A percentile compares a stretch with the other conserved stretches of the same genome.
Conservation (phyloP, 2,888 invertebrate species). For the Andrena bucephala region DNA sequence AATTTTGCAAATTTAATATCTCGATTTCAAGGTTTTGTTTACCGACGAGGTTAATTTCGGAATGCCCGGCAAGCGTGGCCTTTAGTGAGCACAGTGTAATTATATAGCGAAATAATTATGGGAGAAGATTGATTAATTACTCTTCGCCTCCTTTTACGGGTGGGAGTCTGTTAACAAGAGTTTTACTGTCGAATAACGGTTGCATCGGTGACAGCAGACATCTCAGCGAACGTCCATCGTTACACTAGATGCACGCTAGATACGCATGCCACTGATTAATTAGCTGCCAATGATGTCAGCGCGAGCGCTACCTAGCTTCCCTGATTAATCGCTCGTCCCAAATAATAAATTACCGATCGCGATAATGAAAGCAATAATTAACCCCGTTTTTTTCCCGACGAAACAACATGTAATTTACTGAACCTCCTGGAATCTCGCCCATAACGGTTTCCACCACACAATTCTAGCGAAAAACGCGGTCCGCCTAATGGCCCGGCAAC, state of each 20-base stretch:
- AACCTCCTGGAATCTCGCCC: not conserved
- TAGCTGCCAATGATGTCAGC: conserved; percentile 52
- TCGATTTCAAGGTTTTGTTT: not conserved
- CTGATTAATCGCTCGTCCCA: conserved; percentile 48
- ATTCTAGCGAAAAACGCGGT: conserved; percentile 8
- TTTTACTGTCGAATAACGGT: conserved; percentile 22
- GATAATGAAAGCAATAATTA: conserved; percentile 60
- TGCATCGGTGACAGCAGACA: conserved; percentile 5
- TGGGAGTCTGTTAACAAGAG: not conserved
- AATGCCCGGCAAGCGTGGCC: conserved; percentile 12
- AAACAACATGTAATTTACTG: not conserved
- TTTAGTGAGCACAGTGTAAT: not conserved
- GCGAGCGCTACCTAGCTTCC: conserved; percentile 13
- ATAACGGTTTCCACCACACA: not conserved
- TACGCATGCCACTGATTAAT: conserved; percentile 49
- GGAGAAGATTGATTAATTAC: conserved; percentile 20
- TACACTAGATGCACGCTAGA: conserved; percentile 1
- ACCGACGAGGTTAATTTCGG: not conserved
- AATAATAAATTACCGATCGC: conserved; percentile 57
- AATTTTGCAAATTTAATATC: not conserved
- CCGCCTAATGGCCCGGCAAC: not conserved
- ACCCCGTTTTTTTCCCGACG: conserved; percentile 2
- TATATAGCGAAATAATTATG: not conserved
- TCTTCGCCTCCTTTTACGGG: not conserved
- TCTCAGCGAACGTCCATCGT: conserved; percentile 17